Evolutionary conservation across 2,888 invertebrate genomes (phyloP).

Genomic region (Masnerella sp.): DNA sequence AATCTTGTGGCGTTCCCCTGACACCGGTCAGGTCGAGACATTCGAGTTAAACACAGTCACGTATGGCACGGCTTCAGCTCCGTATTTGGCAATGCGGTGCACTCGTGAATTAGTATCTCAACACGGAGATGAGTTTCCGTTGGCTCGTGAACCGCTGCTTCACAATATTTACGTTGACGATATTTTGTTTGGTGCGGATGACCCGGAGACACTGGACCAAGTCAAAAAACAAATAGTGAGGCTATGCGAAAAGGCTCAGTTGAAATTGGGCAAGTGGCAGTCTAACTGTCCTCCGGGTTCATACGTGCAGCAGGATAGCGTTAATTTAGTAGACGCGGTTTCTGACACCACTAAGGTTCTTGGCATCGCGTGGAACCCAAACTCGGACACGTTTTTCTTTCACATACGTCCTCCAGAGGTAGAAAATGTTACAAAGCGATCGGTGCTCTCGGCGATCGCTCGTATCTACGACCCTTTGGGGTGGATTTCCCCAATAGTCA

Average conservation of each 20-base stretch:
- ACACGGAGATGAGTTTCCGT: background rate
- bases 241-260: background rate
- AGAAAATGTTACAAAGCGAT: background rate
- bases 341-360: background rate
- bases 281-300: no score
- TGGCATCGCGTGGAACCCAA: constrained; percentile 7
- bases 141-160: background rate
- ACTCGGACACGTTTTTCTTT: background rate
- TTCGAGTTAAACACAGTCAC: constrained; percentile 17
- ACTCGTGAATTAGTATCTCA: background rate
- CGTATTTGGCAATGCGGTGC: constrained; percentile 4
- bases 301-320: background rate
- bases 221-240: background rate
- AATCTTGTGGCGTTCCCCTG: constrained; percentile 5
- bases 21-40: background rate
- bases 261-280: background rate
- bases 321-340: background rate
- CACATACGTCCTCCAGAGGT: background rate
- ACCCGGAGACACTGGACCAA: background rate
- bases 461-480: constrained; percentile 7
- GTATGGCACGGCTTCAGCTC: constrained; percentile 2
- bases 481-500: constrained; percentile 15
- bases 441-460: background rate
- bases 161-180: constrained; percentile 6
- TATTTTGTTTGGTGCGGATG: constrained; percentile 12